Evolutionary conservation across 2,113 vertebrate genomes (phyloP).

Genomic region (Cercocebus atys): DNA sequence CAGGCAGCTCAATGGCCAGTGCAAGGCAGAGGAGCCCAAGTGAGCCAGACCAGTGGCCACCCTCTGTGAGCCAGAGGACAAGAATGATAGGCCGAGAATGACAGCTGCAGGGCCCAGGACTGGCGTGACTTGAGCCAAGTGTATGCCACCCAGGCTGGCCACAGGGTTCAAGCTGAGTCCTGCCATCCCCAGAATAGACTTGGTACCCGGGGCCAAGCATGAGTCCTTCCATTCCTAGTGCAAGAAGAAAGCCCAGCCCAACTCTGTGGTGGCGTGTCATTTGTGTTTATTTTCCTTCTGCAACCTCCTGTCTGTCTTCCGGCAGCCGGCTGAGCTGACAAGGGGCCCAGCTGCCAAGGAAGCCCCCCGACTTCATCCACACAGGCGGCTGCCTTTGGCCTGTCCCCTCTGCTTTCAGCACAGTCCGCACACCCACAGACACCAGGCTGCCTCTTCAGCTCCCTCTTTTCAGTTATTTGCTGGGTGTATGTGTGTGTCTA

Average conservation of each 20-base stretch:
- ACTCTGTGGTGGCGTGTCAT: background rate
- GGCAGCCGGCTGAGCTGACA: background rate
- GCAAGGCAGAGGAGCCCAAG: background rate
- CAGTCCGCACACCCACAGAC: background rate
- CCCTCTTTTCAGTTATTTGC: background rate
- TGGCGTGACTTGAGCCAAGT: background rate
- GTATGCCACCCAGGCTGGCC: background rate
- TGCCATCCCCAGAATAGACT: background rate
- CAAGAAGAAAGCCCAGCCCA: background rate
- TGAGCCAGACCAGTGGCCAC: background rate
- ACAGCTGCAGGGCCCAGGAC: background rate
- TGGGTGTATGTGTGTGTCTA: background rate
- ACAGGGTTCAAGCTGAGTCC: background rate
- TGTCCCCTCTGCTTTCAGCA: background rate
- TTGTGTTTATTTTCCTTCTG: conserved; percentile 54
- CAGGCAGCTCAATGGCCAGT: background rate
- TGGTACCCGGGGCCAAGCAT: background rate
- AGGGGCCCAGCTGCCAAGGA: background rate
- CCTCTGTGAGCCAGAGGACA: background rate
- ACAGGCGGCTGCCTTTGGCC: background rate
- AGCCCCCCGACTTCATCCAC: background rate
- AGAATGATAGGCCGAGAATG: background rate
- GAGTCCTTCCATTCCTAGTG: background rate
- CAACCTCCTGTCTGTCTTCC: background rate
- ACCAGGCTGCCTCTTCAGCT: conserved; percentile 15